A percentile compares a stretch with the other conserved stretches of the same genome.
phyloP scores from a whole-genome alignment of 2,797 vertebrate genomes.

The Sphenopsis melanotis region DNA sequence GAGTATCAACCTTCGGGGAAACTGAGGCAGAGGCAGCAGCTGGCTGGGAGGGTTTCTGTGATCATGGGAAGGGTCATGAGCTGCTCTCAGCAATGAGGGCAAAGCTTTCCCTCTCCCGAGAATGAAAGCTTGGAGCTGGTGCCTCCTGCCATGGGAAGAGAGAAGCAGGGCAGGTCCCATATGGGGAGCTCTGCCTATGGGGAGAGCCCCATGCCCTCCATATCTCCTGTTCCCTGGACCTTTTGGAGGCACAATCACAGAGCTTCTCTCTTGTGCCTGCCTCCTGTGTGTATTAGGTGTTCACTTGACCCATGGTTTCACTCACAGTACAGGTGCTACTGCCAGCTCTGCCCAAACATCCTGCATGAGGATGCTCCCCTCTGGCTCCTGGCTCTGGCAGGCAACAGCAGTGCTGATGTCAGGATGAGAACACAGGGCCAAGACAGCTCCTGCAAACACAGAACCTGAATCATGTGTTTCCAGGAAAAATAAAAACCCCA shows the following conservation, averaged over 20 bases:
- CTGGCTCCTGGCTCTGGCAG: not conserved
- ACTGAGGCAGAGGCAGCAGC: not conserved
- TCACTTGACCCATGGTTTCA: not conserved
- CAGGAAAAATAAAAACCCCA: not conserved
- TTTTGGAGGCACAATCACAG: fast-evolving
- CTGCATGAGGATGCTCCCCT: not conserved
- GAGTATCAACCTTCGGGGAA: not conserved
- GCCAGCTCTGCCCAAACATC: not conserved
- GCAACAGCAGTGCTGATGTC: not conserved
- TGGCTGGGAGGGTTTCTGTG: not conserved
- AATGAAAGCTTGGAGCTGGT: not conserved
- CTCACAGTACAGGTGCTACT: fast-evolving
- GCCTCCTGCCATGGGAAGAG: not conserved
- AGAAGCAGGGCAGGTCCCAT: not conserved
- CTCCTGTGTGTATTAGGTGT: not conserved
- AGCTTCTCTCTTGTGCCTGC: not conserved
- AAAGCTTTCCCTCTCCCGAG: not conserved
- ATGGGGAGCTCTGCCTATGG: fast-evolving
- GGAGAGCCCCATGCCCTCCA: not conserved
- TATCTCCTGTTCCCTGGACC: not conserved
- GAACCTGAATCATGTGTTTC: not conserved
- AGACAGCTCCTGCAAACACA: not conserved
- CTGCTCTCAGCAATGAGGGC: not conserved
- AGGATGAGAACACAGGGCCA: not conserved
- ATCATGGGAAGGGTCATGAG: not conserved